phyloP scores from a whole-genome alignment of 2,797 vertebrate genomes.

The Synaphobranchus kaupii region DNA sequence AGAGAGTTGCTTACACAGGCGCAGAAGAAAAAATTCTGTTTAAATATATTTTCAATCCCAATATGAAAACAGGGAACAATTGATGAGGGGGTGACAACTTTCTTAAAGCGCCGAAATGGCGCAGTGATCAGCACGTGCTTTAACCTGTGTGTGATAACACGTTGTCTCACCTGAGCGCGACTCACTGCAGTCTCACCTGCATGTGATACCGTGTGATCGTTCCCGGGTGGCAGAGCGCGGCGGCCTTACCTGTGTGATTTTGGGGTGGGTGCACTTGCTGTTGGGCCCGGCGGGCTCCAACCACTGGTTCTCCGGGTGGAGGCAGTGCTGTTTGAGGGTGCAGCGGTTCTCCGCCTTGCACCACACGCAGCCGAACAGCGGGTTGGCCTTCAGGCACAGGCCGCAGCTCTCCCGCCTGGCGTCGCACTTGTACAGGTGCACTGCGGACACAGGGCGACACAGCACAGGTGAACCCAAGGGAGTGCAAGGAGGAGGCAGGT shows the following conservation, averaged over 20 bases:
- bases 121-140: background rate
- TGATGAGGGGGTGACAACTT: too few relatives aligned
- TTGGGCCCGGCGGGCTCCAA: conserved; percentile 87
- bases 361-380: conserved; percentile 92
- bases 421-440: conserved; percentile 96
- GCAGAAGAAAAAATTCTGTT: too few relatives aligned
- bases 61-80: too few relatives aligned
- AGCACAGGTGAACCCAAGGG: conserved; percentile 16
- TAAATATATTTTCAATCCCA: too few relatives aligned
- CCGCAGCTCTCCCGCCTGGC: conserved; percentile 94
- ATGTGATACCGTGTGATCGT: background rate
- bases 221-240: background rate
- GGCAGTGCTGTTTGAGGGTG: conserved; percentile 92
- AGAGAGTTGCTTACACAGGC: too few relatives aligned
- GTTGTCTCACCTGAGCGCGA: background rate
- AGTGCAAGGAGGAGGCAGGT: conserved; percentile 8
- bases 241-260: conserved; percentile 87
- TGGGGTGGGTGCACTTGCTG: conserved; percentile 93
- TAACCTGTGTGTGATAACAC: background rate
- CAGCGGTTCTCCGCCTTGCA: conserved; percentile 89
- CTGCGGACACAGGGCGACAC: conserved; percentile 62
- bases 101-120: too few relatives aligned
- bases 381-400: conserved; percentile 93
- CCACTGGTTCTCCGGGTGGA: conserved; percentile 86
- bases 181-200: background rate